Percentiles rank a stretch among this genome's conserved stretches.
Conservation (phyloP, 2,113 vertebrate species). For the Gambusia affinis region DNA sequence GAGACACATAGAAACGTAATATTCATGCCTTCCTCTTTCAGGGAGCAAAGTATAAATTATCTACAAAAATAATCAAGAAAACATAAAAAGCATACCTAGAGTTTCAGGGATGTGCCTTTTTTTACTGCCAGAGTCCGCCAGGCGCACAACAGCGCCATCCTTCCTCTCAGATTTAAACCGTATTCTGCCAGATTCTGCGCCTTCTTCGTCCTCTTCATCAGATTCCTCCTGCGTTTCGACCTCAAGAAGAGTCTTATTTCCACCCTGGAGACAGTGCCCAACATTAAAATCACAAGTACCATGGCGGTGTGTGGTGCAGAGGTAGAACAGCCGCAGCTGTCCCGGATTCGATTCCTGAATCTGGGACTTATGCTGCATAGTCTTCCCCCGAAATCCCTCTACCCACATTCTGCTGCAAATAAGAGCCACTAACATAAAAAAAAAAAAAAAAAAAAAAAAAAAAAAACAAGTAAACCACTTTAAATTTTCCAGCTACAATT, state of each 20-base stretch:
- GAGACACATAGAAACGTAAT: not conserved
- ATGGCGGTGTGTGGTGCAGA: too few species aligned
- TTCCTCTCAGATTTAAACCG: slow-evolving; percentile 97
- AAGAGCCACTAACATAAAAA: too few species aligned
- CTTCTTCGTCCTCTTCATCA: slow-evolving; percentile 90
- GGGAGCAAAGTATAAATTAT: not conserved
- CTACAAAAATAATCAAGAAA: not conserved
- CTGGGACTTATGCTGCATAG: too few species aligned
- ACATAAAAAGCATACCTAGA: slow-evolving; percentile 80
- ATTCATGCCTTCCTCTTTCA: not conserved
- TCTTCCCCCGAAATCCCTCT: too few species aligned
- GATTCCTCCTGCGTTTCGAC: slow-evolving; percentile 91
- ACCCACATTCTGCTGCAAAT: too few species aligned
- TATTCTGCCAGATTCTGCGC: slow-evolving; percentile 89
- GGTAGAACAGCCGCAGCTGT: too few species aligned
- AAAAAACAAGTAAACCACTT: not conserved
- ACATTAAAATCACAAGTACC: not conserved
- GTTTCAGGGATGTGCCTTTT: slow-evolving; percentile 97
- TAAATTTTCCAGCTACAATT: not conserved
- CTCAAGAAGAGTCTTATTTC: slow-evolving; percentile 82
- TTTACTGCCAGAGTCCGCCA: slow-evolving; percentile 88
- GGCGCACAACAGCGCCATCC: slow-evolving; percentile 89
- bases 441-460: too few species aligned
- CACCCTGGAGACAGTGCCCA: slow-evolving; percentile 71
- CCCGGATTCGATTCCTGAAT: too few species aligned